Percentiles rank a stretch among this genome's conserved stretches.
Conservation (phyloP, 2,113 vertebrate genomes). For the Merops nubicus region DNA sequence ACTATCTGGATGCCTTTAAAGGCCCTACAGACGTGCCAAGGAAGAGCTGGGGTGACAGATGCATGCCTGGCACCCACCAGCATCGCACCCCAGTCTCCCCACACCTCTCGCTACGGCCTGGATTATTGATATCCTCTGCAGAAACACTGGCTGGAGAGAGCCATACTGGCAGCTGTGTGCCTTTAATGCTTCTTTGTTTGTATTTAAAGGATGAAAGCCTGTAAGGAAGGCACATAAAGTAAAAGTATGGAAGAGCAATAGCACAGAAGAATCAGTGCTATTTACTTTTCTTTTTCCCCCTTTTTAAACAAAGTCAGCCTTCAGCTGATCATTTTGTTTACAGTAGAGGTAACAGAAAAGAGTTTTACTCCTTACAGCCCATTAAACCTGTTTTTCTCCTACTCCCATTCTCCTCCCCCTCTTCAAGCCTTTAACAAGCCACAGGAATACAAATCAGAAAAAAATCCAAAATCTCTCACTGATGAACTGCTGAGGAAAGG, state of each 20-base stretch:
- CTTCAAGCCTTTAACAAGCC: constrained; percentile 45
- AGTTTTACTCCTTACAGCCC: constrained; percentile 63
- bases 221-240: background rate
- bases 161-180: background rate
- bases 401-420: constrained; percentile 37
- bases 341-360: constrained; percentile 56
- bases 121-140: background rate
- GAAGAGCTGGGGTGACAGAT: background rate
- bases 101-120: background rate
- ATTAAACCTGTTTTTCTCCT: constrained; percentile 70
- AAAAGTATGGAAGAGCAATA: background rate
- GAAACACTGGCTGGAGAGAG: background rate
- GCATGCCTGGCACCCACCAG: background rate
- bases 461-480: constrained; percentile 25
- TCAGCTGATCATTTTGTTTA: constrained; percentile 59
- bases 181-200: background rate
- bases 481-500: constrained; percentile 67
- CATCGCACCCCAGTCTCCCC: background rate
- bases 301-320: constrained; percentile 41
- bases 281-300: constrained; percentile 1
- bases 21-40: background rate
- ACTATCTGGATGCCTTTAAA: background rate
- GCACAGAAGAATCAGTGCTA: constrained; percentile 25
- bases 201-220: background rate
- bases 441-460: constrained; percentile 57